Conservation (phyloP, 2,113 vertebrate genomes). For the Galeopterus variegatus region DNA sequence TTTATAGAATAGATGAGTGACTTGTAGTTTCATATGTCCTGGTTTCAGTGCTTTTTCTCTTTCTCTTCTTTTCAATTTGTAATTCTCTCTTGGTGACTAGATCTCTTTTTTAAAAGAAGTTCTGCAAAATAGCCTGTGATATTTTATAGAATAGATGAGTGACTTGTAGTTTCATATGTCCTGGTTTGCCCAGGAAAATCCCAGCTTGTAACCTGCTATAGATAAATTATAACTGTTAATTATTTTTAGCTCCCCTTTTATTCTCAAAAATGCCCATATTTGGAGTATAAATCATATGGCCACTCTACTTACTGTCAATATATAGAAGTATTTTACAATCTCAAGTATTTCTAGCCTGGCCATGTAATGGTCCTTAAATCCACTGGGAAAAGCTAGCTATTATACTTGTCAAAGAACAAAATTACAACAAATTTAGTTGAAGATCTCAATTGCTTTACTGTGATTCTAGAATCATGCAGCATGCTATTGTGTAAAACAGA, state of each 20-base stretch:
- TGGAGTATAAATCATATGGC: not conserved
- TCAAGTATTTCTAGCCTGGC: not conserved
- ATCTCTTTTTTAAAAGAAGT: not conserved
- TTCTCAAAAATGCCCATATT: not conserved
- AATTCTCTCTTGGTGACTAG: not conserved
- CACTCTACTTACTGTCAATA: not conserved
- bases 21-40: not conserved
- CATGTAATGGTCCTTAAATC: not conserved
- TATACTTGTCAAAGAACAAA: not conserved
- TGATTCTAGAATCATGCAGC: too few relatives aligned
- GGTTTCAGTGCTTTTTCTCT: too few relatives aligned
- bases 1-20: not conserved
- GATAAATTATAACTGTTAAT: not conserved
- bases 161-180: not conserved
- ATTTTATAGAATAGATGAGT: not conserved
- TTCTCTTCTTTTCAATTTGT: not conserved
- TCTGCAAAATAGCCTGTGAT: not conserved
- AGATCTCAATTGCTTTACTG: too few relatives aligned
- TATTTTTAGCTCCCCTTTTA: slow-evolving; percentile 6
- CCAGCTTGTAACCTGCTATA: not conserved
- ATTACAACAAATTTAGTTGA: too few relatives aligned
- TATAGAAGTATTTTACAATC: not conserved
- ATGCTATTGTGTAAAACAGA: too few relatives aligned
- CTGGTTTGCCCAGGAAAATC: not conserved
- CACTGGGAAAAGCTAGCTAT: not conserved